These are phyloP conservation scores for Rhynchophorus ferrugineus DNA, from an alignment of 1,140 invertebrate species.

Conservation along the genomic window DNA sequence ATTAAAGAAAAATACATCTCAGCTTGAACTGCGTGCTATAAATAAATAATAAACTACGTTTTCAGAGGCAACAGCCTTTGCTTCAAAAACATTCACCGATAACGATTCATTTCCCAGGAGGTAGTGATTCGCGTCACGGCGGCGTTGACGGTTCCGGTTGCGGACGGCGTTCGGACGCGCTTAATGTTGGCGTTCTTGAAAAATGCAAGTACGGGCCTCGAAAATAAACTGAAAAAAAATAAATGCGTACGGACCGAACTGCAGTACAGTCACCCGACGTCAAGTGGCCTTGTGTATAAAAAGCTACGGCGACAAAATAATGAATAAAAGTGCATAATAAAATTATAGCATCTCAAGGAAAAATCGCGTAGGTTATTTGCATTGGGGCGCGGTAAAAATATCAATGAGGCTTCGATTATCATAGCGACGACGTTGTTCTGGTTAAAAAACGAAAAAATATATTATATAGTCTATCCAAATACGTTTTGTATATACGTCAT, in stretches of 20 bases:
- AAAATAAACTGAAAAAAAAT: slow-evolving; percentile 17
- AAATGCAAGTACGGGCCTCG: slow-evolving; percentile 10
- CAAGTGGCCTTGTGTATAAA: slow-evolving; percentile 8
- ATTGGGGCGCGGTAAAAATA: slow-evolving; percentile 8
- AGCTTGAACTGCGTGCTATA: no score
- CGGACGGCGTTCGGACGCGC: slow-evolving; percentile 10
- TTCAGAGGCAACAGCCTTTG: no score
- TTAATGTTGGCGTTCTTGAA: slow-evolving; percentile 9
- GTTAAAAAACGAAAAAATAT: no score
- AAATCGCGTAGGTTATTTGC: slow-evolving; percentile 11
- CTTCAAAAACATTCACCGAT: no score
- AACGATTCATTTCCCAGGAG: no score
- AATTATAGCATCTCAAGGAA: slow-evolving; percentile 12
- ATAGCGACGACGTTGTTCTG: background rate
- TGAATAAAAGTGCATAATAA: slow-evolving; percentile 10
- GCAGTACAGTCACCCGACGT: slow-evolving; percentile 10
- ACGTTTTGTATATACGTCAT: no score
- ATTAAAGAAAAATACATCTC: no score
- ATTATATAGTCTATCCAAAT: no score
- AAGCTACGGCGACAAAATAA: slow-evolving; percentile 8
- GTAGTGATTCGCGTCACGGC: no score
- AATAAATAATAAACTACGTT: no score
- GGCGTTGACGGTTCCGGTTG: no score
- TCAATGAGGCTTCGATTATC: slow-evolving; percentile 1
- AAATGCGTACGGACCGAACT: slow-evolving; percentile 12